Percentiles rank a stretch among this genome's conserved stretches.
Conservation (phyloP, 1,140 invertebrate genomes). For the Drosophila trapezifrons region DNA sequence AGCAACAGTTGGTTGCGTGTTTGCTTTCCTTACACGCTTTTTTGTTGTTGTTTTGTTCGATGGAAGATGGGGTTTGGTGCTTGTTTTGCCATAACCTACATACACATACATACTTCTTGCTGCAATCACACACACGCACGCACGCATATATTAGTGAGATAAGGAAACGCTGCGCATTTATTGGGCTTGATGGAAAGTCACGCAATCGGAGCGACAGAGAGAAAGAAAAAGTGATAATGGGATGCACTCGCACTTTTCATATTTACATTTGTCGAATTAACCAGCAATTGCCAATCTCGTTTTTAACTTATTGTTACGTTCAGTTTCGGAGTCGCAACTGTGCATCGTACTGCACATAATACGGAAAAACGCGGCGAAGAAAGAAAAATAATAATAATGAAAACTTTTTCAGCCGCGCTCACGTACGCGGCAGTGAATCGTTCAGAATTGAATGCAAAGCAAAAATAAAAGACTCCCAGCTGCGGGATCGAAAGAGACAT, state of each 20-base stretch:
- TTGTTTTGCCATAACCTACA: conserved; percentile 74
- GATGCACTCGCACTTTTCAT: conserved; percentile 66
- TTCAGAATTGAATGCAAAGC: conserved; percentile 58
- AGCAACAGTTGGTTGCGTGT: conserved; percentile 75
- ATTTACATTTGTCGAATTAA: conserved; percentile 43
- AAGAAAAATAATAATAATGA: conserved; percentile 44
- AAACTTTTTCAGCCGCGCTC: conserved; percentile 54
- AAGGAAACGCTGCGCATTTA: conserved; percentile 79
- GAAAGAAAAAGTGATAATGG: conserved; percentile 1
- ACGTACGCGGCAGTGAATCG: conserved; percentile 64
- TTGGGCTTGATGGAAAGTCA: conserved; percentile 57
- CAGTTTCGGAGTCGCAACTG: conserved; percentile 42
- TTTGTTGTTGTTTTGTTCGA: not conserved
- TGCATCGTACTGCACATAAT: conserved; percentile 70
- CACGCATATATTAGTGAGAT: conserved; percentile 48
- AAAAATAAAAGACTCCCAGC: conserved; percentile 10
- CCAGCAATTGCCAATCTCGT: conserved; percentile 52
- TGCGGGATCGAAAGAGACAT: conserved; percentile 8
- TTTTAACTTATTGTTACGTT: conserved; percentile 52
- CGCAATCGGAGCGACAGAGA: conserved; percentile 43
- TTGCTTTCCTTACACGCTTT: conserved; percentile 22
- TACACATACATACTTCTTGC: conserved; percentile 50
- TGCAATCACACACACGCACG: conserved; percentile 55
- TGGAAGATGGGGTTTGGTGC: conserved; percentile 38
- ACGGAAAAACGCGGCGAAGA: conserved; percentile 42